Percentiles rank a stretch among this genome's conserved stretches.
These are phyloP conservation scores for Hyalella azteca DNA, from an alignment of 2,888 invertebrate species.

Conservation along the genomic window DNA sequence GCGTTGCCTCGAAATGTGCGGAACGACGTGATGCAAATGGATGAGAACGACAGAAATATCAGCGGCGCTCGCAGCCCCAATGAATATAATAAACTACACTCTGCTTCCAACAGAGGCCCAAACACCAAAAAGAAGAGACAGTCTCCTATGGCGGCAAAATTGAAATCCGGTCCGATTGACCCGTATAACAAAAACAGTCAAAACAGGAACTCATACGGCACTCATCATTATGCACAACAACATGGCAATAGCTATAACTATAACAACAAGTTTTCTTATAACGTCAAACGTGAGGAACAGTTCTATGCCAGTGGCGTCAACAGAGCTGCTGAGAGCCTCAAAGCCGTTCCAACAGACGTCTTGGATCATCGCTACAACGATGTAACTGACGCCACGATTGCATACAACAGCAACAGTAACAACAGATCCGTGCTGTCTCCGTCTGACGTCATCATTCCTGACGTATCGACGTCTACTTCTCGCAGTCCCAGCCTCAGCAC, in stretches of 20 bases:
- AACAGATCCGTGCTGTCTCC: background rate
- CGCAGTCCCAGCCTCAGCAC: background rate
- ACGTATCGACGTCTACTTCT: background rate
- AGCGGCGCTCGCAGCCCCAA: background rate
- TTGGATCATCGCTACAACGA: background rate
- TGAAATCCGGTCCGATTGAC: background rate
- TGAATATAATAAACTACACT: too few relatives aligned
- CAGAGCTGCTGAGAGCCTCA: background rate
- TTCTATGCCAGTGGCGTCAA: background rate
- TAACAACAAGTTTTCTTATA: constrained; percentile 7
- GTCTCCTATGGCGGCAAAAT: background rate
- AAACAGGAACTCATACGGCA: background rate
- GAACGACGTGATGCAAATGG: background rate
- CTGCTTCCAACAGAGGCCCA: too few relatives aligned
- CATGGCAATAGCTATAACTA: background rate
- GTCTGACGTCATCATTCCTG: background rate
- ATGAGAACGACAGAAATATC: background rate
- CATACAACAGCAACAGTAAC: background rate
- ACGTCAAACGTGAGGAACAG: background rate
- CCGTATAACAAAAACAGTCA: background rate
- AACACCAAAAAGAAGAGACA: background rate
- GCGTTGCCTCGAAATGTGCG: background rate
- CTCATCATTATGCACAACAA: background rate
- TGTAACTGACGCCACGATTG: background rate
- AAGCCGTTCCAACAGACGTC: background rate